Evolutionary conservation across 2,888 invertebrate species (phyloP).

Genomic region (Oligia strigilis): DNA sequence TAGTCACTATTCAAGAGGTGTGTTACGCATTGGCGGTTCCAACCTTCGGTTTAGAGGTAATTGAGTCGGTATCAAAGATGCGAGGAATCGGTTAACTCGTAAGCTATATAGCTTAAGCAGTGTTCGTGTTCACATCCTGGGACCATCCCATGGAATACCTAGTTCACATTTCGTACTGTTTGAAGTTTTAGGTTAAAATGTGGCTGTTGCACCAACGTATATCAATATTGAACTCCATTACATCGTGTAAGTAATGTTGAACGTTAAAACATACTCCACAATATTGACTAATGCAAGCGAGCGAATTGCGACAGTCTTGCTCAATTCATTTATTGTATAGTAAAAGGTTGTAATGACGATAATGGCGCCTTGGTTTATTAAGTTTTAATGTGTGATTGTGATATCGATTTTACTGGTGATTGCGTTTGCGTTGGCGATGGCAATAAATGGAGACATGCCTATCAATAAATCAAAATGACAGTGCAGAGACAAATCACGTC

Average conservation of each 20-base stretch:
- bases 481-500: neutral
- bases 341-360: constrained; percentile 35
- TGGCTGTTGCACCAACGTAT: neutral
- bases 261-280: constrained; percentile 14
- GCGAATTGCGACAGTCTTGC: constrained; percentile 30
- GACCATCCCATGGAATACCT: neutral
- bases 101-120: neutral
- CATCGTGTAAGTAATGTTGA: constrained; percentile 7
- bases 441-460: neutral
- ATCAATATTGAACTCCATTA: neutral
- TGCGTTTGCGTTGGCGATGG: constrained; percentile 21
- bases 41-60: neutral
- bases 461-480: constrained; percentile 15
- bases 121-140: neutral
- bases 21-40: neutral
- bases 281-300: constrained; percentile 29
- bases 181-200: neutral
- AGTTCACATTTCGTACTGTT: neutral
- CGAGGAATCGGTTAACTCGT: neutral
- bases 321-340: constrained; percentile 33
- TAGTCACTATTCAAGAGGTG: neutral
- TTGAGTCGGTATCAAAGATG: neutral
- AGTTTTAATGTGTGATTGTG: constrained; percentile 38
- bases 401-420: constrained; percentile 37
- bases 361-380: constrained; percentile 42